Base-by-base conservation (phyloP, 1,140 invertebrate genomes). In the Cheumatopsyche charites region DNA sequence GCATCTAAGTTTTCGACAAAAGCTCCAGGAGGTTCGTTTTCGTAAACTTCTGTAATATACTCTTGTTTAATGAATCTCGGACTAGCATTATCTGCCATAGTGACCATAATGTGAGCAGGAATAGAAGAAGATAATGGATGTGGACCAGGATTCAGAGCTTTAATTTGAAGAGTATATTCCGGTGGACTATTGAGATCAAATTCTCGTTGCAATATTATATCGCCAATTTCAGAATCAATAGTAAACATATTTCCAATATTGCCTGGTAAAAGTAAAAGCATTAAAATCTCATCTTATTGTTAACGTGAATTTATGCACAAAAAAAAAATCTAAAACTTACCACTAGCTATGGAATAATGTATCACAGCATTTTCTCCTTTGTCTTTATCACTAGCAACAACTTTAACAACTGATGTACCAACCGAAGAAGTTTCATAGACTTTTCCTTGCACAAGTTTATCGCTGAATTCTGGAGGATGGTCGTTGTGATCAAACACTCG, bases 401-500 rank as follows among this genome's bases (percentile, higher is more conserved):
- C 87, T 77, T 90, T 87, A 0, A 93, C 86, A 4, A 94, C 88
- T 7, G 87, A 87, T 0, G 90, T 89, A 9, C 91, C 92, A 52
- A 93, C 80, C 0, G 88, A 85, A 4, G 92, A 88, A 1, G 90
- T 92, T 81, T 94, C 92, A 73, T 84, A 91, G 0, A 93, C 88
- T 79, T 91, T 91, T 21, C 89, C 91, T 78, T 92, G 88, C 11
- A 93, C 87, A 49, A 92, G 87, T 76, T 88, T 86, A 26, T 88
- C 87, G 61, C 90, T 89, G 77, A 96, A 96, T 78, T 91, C 89
- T 0, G 95, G 95, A 23, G 89, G 84, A 79, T 96, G 94, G 80
- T 97, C 95, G 82, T 97, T 97, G 75, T 94, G 90, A 82, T 96
- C 95, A 76, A 90, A 87, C 0, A 97, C 92, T 55, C 88, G 89